Evolutionary conservation across 2,797 vertebrate genomes (phyloP).

Genomic region (Nannoperca obscura): DNA sequence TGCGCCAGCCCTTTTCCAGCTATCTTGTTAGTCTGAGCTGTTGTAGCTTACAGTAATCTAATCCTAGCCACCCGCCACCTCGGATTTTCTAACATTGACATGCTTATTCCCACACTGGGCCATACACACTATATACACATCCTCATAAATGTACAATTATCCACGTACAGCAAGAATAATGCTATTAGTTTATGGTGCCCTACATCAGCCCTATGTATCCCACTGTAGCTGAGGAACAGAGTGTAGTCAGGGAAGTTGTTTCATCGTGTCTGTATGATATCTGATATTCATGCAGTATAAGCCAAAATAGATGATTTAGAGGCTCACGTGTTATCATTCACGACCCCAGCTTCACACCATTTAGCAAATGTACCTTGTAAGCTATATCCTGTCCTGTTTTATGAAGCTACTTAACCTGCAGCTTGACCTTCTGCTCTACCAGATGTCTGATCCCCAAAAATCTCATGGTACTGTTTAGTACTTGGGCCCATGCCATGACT

Average conservation of each 20-base stretch:
- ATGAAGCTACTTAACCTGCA: slow-evolving; percentile 65
- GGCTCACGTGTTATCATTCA: slow-evolving; percentile 44
- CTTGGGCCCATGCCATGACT: background rate
- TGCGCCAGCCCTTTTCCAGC: slow-evolving; percentile 62
- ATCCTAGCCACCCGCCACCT: slow-evolving; percentile 73
- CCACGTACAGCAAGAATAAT: background rate
- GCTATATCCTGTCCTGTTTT: slow-evolving; percentile 64
- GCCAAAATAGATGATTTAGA: slow-evolving; percentile 65
- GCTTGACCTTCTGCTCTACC: slow-evolving; percentile 70
- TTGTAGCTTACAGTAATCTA: slow-evolving; percentile 82
- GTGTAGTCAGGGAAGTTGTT: slow-evolving; percentile 13
- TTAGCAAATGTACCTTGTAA: slow-evolving; percentile 44
- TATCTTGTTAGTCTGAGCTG: slow-evolving; percentile 80
- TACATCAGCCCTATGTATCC: slow-evolving; percentile 7
- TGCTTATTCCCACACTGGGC: slow-evolving; percentile 50
- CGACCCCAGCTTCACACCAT: slow-evolving; percentile 31
- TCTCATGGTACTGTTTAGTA: slow-evolving; percentile 54
- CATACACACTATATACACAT: slow-evolving; percentile 12
- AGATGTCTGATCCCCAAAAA: slow-evolving; percentile 74
- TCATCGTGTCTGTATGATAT: slow-evolving; percentile 36
- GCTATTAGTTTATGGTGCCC: background rate
- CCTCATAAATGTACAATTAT: slow-evolving; percentile 37
- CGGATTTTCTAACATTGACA: slow-evolving; percentile 67
- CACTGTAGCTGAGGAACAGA: background rate
- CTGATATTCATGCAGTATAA: slow-evolving; percentile 45